Percentiles rank a stretch among this genome's conserved stretches.
Conservation (phyloP, 2,113 vertebrate genomes). For the Psammodynastes pulverulentus region DNA sequence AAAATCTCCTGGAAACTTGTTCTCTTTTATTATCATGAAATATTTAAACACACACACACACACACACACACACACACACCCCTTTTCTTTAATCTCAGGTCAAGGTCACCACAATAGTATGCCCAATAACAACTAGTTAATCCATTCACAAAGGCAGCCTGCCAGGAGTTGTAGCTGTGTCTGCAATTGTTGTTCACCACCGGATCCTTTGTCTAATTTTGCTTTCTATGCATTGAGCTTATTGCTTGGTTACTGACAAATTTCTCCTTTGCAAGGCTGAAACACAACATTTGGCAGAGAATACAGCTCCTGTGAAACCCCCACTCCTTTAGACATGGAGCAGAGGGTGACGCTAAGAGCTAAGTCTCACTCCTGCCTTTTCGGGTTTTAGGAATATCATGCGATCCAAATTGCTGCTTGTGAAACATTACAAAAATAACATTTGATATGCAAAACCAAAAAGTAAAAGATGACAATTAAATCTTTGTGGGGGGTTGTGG, state of each 20-base stretch:
- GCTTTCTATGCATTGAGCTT: conserved; percentile 25
- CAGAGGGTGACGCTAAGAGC: conserved; percentile 45
- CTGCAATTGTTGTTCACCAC: neutral
- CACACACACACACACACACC: neutral
- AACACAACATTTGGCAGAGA: conserved; percentile 34
- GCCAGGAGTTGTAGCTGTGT: neutral
- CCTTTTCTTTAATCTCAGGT: neutral
- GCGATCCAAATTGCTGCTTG: conserved; percentile 32
- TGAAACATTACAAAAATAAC: conserved; percentile 21
- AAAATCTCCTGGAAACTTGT: neutral
- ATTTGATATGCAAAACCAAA: neutral
- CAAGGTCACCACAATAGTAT: neutral
- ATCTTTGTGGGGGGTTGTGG: neutral
- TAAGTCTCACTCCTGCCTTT: conserved; percentile 28
- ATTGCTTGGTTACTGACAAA: conserved; percentile 1
- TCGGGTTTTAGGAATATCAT: conserved; percentile 51
- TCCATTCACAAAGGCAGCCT: neutral
- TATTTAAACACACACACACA: neutral
- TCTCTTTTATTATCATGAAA: neutral
- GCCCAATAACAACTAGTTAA: conserved; percentile 6
- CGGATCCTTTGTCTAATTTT: conserved; percentile 18
- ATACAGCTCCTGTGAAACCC: conserved; percentile 27
- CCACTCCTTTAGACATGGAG: conserved; percentile 42
- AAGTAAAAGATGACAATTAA: neutral
- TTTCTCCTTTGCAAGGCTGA: neutral